phyloP scores from a whole-genome alignment of 2,113 vertebrate genomes.

The Aldabrachelys gigantea region DNA sequence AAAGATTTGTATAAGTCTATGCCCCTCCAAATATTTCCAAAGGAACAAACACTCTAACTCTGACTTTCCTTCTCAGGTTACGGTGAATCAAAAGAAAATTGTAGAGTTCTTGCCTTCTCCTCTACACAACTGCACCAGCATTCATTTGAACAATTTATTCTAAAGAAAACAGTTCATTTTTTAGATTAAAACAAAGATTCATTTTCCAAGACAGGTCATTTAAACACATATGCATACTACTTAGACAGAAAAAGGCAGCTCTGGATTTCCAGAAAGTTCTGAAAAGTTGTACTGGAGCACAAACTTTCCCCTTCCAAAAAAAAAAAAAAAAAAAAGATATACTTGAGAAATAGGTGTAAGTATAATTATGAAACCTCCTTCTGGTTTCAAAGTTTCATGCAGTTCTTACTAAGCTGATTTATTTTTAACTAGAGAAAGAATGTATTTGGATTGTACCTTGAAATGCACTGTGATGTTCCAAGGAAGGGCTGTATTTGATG shows the following conservation, averaged over 20 bases:
- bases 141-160: background rate
- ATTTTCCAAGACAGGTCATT: background rate
- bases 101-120: background rate
- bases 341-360: background rate
- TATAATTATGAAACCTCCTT: background rate
- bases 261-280: background rate
- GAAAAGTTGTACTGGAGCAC: background rate
- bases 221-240: background rate
- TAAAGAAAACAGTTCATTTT: background rate
- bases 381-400: background rate
- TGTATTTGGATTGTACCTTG: constrained; percentile 85
- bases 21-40: background rate
- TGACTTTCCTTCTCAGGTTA: background rate
- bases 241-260: background rate
- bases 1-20: background rate
- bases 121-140: background rate
- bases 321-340: background rate
- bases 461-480: constrained; percentile 98
- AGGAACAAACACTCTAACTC: background rate
- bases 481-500: constrained; percentile 92
- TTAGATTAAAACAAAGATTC: background rate
- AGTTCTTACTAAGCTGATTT: background rate
- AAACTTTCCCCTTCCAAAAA: background rate
- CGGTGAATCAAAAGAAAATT: background rate
- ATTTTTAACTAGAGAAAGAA: constrained; percentile 20